These are phyloP conservation scores for Bubo bubo DNA, from an alignment of 2,113 vertebrate genomes.

Conservation along the genomic window DNA sequence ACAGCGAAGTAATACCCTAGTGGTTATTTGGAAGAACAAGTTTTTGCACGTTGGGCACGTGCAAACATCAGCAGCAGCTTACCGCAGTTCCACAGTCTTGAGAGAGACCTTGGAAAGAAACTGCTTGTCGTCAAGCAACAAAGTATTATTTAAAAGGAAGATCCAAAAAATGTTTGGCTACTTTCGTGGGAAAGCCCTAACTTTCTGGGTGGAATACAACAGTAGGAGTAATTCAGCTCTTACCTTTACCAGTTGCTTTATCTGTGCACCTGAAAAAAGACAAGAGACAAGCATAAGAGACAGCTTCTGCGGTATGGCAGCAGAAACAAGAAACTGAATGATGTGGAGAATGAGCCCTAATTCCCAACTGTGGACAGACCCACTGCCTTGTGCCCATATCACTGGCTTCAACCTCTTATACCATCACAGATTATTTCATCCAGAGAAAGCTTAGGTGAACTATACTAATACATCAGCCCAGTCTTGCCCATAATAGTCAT, in stretches of 20 bases:
- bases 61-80: background rate
- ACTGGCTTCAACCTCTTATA: background rate
- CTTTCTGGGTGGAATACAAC: background rate
- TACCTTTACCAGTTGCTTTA: slow-evolving; percentile 79
- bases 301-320: fast-evolving
- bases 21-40: background rate
- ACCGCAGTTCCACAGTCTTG: background rate
- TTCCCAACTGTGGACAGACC: background rate
- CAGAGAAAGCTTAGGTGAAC: background rate
- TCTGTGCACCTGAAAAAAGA: slow-evolving; percentile 70
- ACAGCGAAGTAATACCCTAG: fast-evolving
- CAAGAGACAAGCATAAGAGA: background rate
- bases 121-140: background rate
- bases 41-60: fast-evolving
- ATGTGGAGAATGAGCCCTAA: fast-evolving
- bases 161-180: background rate
- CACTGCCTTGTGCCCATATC: fast-evolving
- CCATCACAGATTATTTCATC: background rate
- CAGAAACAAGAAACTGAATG: background rate
- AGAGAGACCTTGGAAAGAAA: background rate
- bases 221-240: slow-evolving; percentile 14
- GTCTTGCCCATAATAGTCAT: fast-evolving
- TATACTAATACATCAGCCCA: fast-evolving
- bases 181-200: background rate
- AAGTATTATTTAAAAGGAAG: background rate